Conservation (phyloP, 2,113 vertebrate species). For the Microtus ochrogaster region DNA sequence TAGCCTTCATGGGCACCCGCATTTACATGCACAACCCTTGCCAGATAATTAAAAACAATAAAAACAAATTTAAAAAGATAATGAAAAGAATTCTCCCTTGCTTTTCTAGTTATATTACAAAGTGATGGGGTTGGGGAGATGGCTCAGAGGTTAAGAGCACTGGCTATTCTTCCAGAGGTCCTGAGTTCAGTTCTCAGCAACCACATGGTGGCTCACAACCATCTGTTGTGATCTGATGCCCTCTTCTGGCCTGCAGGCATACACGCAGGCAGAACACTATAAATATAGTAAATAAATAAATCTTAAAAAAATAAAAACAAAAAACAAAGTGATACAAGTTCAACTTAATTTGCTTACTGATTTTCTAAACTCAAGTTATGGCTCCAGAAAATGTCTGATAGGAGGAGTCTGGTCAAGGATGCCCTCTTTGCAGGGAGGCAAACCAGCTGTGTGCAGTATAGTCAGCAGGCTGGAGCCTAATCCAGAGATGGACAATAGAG, state of each 20-base stretch:
- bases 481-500: not conserved
- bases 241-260: too few species aligned
- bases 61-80: not conserved
- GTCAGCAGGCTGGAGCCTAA: not conserved
- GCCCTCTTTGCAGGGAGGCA: not conserved
- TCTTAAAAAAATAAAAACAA: too few species aligned
- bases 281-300: too few species aligned
- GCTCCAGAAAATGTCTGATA: conserved; percentile 21
- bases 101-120: conserved; percentile 44
- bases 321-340: conserved; percentile 40
- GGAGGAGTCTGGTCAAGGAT: not conserved
- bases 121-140: not conserved
- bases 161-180: too few species aligned
- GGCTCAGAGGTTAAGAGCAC: too few species aligned
- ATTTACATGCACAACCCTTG: not conserved
- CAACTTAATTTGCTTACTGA: conserved; percentile 8
- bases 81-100: conserved; percentile 45
- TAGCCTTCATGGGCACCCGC: not conserved
- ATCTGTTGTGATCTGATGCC: too few species aligned
- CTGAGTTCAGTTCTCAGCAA: too few species aligned
- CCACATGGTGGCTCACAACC: too few species aligned
- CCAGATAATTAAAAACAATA: not conserved
- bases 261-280: too few species aligned
- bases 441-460: not conserved
- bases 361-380: conserved; percentile 44